phyloP scores from a whole-genome alignment of 2,888 invertebrate species.

The Beris chalybata region DNA sequence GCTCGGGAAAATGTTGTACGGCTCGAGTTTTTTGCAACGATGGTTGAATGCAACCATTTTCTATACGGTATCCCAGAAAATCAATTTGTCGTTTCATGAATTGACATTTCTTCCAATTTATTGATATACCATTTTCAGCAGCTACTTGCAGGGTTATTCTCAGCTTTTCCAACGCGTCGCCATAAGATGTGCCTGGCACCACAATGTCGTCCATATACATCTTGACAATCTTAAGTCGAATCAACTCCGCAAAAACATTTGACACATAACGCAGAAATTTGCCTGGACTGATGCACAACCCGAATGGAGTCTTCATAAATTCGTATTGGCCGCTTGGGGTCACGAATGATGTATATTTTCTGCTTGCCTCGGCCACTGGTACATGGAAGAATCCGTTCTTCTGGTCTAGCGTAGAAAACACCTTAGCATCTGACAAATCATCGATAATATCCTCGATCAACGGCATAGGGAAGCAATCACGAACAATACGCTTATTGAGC shows the following conservation, averaged over 20 bases:
- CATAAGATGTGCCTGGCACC: no score
- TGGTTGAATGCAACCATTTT: conserved; percentile 41
- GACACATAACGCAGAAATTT: no score
- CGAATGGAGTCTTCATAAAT: conserved; percentile 47
- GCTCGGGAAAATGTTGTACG: conserved; percentile 44
- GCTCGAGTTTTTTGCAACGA: conserved; percentile 43
- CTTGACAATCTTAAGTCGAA: no score
- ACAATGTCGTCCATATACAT: no score
- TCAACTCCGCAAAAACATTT: no score
- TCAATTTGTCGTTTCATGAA: conserved; percentile 44
- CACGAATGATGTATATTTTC: conserved; percentile 51
- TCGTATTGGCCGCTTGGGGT: conserved; percentile 50
- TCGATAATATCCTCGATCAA: conserved; percentile 48
- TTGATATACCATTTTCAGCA: no score
- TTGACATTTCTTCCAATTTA: no score
- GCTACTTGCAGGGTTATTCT: no score
- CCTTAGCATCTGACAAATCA: conserved; percentile 38
- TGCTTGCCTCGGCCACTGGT: conserved; percentile 43
- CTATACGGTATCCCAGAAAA: conserved; percentile 45
- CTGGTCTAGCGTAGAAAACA: conserved; percentile 39
- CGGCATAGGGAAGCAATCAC: conserved; percentile 47
- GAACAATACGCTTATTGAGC: conserved; percentile 46
- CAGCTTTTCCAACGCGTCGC: no score
- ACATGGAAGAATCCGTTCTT: conserved; percentile 47
- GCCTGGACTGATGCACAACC: no score